These are phyloP conservation scores for Drosophila prostipennis DNA, from an alignment of 2,888 invertebrate species.

Conservation along the genomic window DNA sequence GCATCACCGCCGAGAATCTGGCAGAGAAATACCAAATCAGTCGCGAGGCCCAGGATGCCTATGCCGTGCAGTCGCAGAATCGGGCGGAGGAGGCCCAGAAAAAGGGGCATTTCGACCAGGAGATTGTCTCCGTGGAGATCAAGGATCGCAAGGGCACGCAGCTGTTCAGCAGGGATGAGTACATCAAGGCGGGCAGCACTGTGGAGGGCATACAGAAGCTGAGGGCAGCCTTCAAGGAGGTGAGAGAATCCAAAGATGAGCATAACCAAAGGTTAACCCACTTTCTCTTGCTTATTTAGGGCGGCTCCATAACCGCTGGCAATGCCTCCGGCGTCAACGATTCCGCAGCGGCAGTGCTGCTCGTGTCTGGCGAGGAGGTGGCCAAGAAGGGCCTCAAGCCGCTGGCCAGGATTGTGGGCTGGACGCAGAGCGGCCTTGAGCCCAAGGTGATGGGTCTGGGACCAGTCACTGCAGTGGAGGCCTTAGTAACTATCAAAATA, in stretches of 20 bases:
- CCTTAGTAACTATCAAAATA: slow-evolving; percentile 86
- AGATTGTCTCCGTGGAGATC: slow-evolving; percentile 89
- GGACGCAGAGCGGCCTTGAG: slow-evolving; percentile 91
- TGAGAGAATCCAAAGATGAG: slow-evolving; percentile 75
- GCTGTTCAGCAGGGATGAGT: slow-evolving; percentile 88
- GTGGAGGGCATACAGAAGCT: slow-evolving; percentile 87
- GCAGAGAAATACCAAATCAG: slow-evolving; percentile 88
- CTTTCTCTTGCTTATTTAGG: slow-evolving; percentile 76
- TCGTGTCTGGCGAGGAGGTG: slow-evolving; percentile 88
- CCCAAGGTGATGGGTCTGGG: slow-evolving; percentile 92
- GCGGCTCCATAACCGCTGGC: slow-evolving; percentile 90
- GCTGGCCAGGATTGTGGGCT: slow-evolving; percentile 90
- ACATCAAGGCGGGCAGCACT: slow-evolving; percentile 87
- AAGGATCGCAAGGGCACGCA: slow-evolving; percentile 84
- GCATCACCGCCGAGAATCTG: slow-evolving; percentile 92
- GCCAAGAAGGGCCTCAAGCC: slow-evolving; percentile 86
- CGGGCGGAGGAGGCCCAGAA: slow-evolving; percentile 87
- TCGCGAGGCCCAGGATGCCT: slow-evolving; percentile 89
- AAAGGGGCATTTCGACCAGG: slow-evolving; percentile 88
- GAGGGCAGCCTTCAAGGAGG: slow-evolving; percentile 87
- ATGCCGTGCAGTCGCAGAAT: slow-evolving; percentile 88
- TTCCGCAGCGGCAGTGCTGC: slow-evolving; percentile 93
- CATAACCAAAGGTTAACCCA: slow-evolving; percentile 4
- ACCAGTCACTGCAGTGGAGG: slow-evolving; percentile 89
- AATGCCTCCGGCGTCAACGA: slow-evolving; percentile 94